Evolutionary conservation across 2,113 vertebrate species (phyloP).

Genomic region (Rhadina sibilatrix): DNA sequence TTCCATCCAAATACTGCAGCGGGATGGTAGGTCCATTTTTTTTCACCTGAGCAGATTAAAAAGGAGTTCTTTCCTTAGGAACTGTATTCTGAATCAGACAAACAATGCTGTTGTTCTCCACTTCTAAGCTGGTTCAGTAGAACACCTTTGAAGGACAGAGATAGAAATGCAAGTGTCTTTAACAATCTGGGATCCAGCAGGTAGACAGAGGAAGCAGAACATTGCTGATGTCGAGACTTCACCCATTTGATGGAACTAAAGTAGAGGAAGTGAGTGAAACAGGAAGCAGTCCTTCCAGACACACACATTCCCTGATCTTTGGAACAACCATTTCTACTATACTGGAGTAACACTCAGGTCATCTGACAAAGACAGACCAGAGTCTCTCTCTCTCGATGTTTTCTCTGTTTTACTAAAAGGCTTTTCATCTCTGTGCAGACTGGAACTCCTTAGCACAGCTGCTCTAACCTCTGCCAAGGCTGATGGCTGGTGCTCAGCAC

Average conservation of each 20-base stretch:
- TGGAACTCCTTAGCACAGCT: slow-evolving; percentile 66
- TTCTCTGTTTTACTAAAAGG: slow-evolving; percentile 78
- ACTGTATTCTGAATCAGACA: background rate
- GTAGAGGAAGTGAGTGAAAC: background rate
- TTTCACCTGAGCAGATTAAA: slow-evolving; percentile 36
- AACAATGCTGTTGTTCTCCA: background rate
- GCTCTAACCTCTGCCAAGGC: slow-evolving; percentile 38
- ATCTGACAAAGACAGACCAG: slow-evolving; percentile 83
- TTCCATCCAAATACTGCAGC: background rate
- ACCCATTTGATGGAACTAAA: background rate
- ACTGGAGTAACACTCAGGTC: slow-evolving; percentile 86
- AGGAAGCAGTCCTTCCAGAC: background rate
- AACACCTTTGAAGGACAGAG: background rate
- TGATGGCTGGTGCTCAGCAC: slow-evolving; percentile 51
- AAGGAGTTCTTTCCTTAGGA: background rate
- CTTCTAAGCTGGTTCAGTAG: background rate
- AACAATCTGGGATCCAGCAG: background rate
- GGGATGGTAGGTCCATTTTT: background rate
- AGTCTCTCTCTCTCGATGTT: slow-evolving; percentile 81
- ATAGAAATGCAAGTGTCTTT: background rate
- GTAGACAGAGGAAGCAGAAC: background rate
- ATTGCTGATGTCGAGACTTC: background rate
- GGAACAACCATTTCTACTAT: slow-evolving; percentile 51
- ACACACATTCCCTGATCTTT: background rate
- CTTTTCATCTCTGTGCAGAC: slow-evolving; percentile 40